Evolutionary conservation across 2,888 invertebrate species (phyloP).

Genomic region (Thereva unica): DNA sequence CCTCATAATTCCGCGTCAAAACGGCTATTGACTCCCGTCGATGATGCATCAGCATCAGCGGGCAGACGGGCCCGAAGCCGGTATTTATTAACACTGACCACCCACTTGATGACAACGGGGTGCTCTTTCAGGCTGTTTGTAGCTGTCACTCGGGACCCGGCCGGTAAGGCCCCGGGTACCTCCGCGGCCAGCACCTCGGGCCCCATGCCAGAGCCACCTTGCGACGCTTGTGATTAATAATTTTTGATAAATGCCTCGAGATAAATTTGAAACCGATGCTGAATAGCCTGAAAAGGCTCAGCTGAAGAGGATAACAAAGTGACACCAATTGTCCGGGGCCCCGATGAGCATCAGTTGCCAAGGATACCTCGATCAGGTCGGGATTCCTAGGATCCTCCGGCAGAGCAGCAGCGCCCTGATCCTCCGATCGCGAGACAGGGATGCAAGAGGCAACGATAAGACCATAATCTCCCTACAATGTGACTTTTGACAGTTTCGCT

Average conservation of each 20-base stretch:
- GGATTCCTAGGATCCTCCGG: neutral
- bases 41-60: conserved; percentile 4
- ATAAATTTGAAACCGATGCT: conserved; percentile 39
- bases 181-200: conserved; percentile 21
- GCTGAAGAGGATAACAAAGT: conserved; percentile 42
- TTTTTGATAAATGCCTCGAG: conserved; percentile 40
- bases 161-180: conserved; percentile 25
- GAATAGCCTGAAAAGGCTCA: conserved; percentile 38
- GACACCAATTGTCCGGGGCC: conserved; percentile 27
- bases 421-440: neutral
- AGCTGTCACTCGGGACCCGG: conserved; percentile 35
- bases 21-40: conserved; percentile 2
- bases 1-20: neutral
- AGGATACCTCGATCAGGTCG: conserved; percentile 23
- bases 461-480: conserved; percentile 38
- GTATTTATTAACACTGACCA: conserved; percentile 35
- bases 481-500: conserved; percentile 42
- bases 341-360: conserved; percentile 17
- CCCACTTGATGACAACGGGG: conserved; percentile 44
- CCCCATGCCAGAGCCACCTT: conserved; percentile 5
- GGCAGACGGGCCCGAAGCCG: neutral
- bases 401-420: neutral
- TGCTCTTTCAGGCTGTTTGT: conserved; percentile 39
- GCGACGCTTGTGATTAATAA: conserved; percentile 36
- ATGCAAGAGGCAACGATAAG: conserved; percentile 19